Percentiles rank a stretch among this genome's conserved stretches.
phyloP scores from a whole-genome alignment of 2,888 invertebrate species.

The Pseudococcus viburni region DNA sequence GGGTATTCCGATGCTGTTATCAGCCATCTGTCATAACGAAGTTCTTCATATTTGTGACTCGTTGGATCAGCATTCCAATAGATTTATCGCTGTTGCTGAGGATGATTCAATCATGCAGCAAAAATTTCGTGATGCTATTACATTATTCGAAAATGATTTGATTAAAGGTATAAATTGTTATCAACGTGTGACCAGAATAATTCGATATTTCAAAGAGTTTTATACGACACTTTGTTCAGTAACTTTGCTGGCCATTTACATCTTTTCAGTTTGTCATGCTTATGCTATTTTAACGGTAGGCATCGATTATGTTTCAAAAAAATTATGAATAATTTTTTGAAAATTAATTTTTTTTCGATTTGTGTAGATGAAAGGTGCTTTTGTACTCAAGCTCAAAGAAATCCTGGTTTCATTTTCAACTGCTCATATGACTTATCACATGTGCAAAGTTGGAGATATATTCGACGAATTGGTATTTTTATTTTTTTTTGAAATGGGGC shows the following conservation, averaged over 20 bases:
- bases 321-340: no score
- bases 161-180: neutral
- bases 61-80: neutral
- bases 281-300: neutral
- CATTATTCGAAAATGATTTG: neutral
- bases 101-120: neutral
- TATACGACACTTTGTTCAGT: neutral
- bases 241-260: neutral
- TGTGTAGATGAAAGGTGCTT: neutral
- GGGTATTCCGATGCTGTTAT: neutral
- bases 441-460: neutral
- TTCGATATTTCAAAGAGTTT: neutral
- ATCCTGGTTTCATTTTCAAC: neutral
- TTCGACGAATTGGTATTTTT: neutral
- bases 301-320: neutral
- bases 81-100: neutral
- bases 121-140: neutral
- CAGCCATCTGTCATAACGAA: constrained; percentile 5
- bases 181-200: neutral
- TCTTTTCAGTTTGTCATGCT: neutral
- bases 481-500: neutral
- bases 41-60: neutral
- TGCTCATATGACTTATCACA: neutral
- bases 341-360: neutral
- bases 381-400: neutral